Evolutionary conservation across 2,113 vertebrate species (phyloP).

Genomic region (Macrotus californicus): DNA sequence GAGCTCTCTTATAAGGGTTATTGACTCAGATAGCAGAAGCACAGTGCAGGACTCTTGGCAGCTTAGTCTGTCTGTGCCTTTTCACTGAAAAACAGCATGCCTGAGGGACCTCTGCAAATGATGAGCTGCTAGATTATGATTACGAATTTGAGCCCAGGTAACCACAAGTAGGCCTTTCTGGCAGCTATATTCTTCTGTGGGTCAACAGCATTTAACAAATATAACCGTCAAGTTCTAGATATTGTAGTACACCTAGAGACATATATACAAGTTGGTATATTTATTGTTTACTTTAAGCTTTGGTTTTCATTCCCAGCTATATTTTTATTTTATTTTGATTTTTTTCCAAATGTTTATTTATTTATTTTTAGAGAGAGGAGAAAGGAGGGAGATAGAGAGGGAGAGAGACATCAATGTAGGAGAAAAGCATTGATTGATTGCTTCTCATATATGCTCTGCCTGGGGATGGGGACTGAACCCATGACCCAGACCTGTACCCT

Average conservation of each 20-base stretch:
- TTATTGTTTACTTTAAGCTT: background rate
- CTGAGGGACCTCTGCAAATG: background rate
- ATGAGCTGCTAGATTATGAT: background rate
- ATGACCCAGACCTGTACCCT: no score
- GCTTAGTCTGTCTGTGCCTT: background rate
- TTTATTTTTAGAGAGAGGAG: no score
- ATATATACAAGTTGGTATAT: background rate
- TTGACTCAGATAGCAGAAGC: background rate
- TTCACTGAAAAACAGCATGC: background rate
- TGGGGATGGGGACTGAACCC: no score
- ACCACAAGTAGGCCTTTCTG: no score
- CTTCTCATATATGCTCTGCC: no score
- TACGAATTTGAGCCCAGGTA: background rate
- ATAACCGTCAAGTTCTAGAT: background rate
- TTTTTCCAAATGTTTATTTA: no score
- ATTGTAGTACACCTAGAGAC: background rate
- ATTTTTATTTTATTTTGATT: background rate
- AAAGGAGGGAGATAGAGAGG: no score
- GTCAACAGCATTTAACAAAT: background rate
- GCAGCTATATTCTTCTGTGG: background rate
- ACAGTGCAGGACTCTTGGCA: background rate
- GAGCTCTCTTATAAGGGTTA: background rate
- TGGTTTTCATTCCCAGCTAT: background rate
- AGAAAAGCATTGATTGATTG: no score
- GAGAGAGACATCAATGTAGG: no score